Conservation (phyloP, 2,113 vertebrate species). For the Burhinus oedicnemus region DNA sequence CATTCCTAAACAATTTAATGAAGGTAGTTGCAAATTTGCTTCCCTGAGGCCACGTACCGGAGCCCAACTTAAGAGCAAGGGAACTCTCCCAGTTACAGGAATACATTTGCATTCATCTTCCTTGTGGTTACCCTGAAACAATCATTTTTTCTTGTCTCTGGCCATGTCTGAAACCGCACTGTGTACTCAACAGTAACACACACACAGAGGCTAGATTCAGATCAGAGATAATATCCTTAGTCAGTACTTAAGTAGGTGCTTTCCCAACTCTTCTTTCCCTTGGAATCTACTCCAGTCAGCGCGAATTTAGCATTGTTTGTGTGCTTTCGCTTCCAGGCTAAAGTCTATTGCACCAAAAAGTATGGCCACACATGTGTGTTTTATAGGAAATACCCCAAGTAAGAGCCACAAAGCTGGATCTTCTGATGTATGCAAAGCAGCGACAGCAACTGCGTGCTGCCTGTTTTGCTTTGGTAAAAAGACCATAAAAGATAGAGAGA, state of each 20-base stretch:
- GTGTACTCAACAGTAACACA: slow-evolving; percentile 54
- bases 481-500: neutral
- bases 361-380: neutral
- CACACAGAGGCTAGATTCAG: neutral
- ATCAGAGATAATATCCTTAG: slow-evolving; percentile 58
- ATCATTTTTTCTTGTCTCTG: slow-evolving; percentile 65
- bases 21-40: slow-evolving; percentile 58
- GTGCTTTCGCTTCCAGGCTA: slow-evolving; percentile 20
- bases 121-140: slow-evolving; percentile 68
- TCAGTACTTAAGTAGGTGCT: slow-evolving; percentile 61
- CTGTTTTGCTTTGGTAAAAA: neutral
- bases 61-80: neutral
- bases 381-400: neutral
- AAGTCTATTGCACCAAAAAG: slow-evolving; percentile 9
- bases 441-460: neutral
- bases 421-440: slow-evolving; percentile 1
- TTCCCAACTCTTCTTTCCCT: slow-evolving; percentile 66
- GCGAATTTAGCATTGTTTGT: slow-evolving; percentile 36
- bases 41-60: slow-evolving; percentile 38
- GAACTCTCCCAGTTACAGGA: slow-evolving; percentile 64
- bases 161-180: slow-evolving; percentile 58
- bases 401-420: neutral
- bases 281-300: slow-evolving; percentile 59
- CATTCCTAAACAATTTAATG: slow-evolving; percentile 47
- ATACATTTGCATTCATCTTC: slow-evolving; percentile 72